phyloP scores from a whole-genome alignment of 2,113 vertebrate species.

The Platysternon megacephalum region DNA sequence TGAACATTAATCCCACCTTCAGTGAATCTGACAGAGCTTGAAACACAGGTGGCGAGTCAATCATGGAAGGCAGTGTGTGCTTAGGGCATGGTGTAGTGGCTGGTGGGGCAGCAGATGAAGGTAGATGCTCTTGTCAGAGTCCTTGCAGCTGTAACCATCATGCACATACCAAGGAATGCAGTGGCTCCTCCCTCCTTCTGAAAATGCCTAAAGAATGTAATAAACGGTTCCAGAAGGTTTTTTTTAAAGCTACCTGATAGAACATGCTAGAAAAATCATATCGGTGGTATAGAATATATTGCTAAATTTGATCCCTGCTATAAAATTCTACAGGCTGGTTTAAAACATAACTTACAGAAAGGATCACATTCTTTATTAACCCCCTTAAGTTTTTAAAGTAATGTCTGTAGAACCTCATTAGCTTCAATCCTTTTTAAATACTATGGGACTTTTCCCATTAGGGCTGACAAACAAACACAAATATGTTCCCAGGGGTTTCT shows the following conservation, averaged over 20 bases:
- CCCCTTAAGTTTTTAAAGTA: not conserved
- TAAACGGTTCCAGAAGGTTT: not conserved
- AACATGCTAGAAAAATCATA: not conserved
- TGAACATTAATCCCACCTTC: accelerated
- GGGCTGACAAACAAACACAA: not conserved
- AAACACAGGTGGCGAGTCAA: not conserved
- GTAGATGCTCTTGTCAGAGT: not conserved
- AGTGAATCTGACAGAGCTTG: not conserved
- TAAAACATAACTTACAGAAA: not conserved
- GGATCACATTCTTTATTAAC: not conserved
- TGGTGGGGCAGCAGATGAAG: not conserved
- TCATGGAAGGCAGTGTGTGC: accelerated
- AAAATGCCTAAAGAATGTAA: not conserved
- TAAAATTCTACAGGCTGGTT: not conserved
- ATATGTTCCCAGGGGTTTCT: not conserved
- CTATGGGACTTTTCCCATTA: not conserved
- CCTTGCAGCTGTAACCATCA: not conserved
- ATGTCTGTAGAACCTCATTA: not conserved
- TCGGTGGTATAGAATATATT: not conserved
- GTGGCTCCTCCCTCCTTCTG: accelerated
- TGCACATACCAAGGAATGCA: not conserved
- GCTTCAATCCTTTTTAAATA: not conserved
- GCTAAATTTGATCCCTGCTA: not conserved
- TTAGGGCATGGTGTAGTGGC: not conserved
- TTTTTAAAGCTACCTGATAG: not conserved